A percentile compares a stretch with the other conserved stretches of the same genome.
Evolutionary conservation across 2,888 invertebrate genomes (phyloP).

Genomic region (Drosophila niveifrons): DNA sequence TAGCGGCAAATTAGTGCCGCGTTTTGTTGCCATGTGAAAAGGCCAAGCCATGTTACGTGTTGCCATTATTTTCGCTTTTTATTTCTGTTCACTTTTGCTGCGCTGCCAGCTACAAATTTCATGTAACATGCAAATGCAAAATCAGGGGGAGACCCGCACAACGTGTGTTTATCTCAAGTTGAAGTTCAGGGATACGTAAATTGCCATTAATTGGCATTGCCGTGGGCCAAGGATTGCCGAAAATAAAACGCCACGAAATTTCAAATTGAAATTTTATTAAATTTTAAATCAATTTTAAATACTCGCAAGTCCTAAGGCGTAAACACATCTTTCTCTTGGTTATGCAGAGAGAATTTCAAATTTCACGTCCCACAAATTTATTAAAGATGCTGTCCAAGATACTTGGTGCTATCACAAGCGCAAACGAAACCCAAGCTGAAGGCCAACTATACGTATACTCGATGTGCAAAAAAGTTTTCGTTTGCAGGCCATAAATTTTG

Average conservation of each 20-base stretch:
- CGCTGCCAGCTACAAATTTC: conserved; percentile 19
- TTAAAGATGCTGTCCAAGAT: conserved; percentile 20
- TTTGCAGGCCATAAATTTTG: conserved; percentile 28
- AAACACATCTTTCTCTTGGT: not conserved
- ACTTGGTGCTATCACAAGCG: not conserved
- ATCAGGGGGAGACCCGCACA: conserved; percentile 14
- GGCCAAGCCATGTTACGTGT: conserved; percentile 36
- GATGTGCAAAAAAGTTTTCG: conserved; percentile 1
- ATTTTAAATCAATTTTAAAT: conserved; percentile 8
- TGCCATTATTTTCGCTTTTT: conserved; percentile 2
- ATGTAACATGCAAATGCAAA: conserved; percentile 52
- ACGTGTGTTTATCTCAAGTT: conserved; percentile 39
- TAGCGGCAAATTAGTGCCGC: conserved; percentile 14
- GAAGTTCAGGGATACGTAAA: conserved; percentile 36
- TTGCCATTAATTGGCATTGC: conserved; percentile 5
- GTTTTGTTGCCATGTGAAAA: conserved; percentile 8
- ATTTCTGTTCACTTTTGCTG: not conserved
- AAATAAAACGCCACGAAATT: not conserved
- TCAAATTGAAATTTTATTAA: not conserved
- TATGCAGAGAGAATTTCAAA: not conserved
- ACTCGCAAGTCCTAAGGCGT: not conserved
- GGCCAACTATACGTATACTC: not conserved
- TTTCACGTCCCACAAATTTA: conserved; percentile 12
- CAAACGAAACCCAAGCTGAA: not conserved
- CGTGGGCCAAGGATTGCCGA: not conserved